Base-by-base conservation (phyloP, 2,888 invertebrate genomes). In the Ctenicera cuprea region DNA sequence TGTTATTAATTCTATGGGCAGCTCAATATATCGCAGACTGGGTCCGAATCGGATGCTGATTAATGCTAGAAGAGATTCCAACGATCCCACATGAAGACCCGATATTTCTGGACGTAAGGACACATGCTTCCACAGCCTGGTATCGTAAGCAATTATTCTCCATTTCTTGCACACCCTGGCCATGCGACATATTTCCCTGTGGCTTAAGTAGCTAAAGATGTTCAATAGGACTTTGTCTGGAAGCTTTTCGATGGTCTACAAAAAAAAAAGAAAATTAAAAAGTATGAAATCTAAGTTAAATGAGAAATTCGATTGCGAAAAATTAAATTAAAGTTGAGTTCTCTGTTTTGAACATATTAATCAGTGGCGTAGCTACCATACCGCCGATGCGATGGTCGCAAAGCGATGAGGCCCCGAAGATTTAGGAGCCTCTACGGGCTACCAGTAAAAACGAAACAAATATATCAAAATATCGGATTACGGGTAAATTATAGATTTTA, bases 101-200 rank as follows among this genome's bases (percentile, higher is more conserved):
- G 98, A 98, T 81, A 97, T 94, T 88, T 98, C 99, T 8, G 99
- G 98, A 41, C 99, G 91, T 52, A 99, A 89, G 1, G 98, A 99
- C 37, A 99, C 98, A 84, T 95, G 94, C 80, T 94, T 94, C 99
- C 99, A 99, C 0, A 99, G 90, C 22, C 92, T 91, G 8, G 97
- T 97, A 87, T 98, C 97, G 89, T 98, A 98, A 0, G 98, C 98
- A 14, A 99, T 93, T 86, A 94, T 90, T 11, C 98, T 92, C 99
- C 99, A 99, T 87, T 97, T 94, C 85, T 95, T 95, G 89, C 98
- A 98, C 1, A 99, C 96, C 76, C 94, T 91, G 0, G 99, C 98
- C 90, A 98, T 92, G 33, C 94, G 94, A 87, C 97, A 96, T 86
- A 99, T 95, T 89, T 99, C 97, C 73, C 94, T 92, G 85, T 99